phyloP scores from a whole-genome alignment of 2,888 invertebrate genomes.

The Dendrolimus pini region DNA sequence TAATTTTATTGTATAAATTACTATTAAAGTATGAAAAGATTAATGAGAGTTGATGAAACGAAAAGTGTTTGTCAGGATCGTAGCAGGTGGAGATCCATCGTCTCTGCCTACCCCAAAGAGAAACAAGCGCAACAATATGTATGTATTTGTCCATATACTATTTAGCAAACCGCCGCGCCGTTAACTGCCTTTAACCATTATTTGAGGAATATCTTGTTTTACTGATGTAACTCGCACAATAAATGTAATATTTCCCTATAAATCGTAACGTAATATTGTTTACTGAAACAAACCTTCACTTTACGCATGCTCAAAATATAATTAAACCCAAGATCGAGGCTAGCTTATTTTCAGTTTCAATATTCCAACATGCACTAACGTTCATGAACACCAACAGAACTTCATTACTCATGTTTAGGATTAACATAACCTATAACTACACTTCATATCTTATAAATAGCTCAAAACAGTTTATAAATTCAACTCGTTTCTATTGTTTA shows the following conservation, averaged over 20 bases:
- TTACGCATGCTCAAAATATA: not conserved
- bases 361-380: not conserved
- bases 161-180: too few relatives aligned
- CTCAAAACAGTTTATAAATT: not conserved
- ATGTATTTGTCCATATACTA: too few relatives aligned
- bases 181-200: not conserved
- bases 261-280: not conserved
- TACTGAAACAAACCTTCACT: not conserved
- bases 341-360: not conserved
- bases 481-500: not conserved
- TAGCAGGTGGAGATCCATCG: too few relatives aligned
- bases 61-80: too few relatives aligned
- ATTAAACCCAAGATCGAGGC: not conserved
- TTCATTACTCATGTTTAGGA: not conserved
- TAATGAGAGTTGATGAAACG: too few relatives aligned
- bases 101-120: too few relatives aligned
- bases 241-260: not conserved
- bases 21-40: too few relatives aligned
- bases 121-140: too few relatives aligned
- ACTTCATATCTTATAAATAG: not conserved
- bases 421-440: not conserved
- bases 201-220: not conserved
- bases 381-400: not conserved
- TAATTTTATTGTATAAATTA: too few relatives aligned
- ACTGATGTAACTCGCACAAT: not conserved